Conservation (phyloP, 1,140 invertebrate species). For the Aporrectodea caliginosa region DNA sequence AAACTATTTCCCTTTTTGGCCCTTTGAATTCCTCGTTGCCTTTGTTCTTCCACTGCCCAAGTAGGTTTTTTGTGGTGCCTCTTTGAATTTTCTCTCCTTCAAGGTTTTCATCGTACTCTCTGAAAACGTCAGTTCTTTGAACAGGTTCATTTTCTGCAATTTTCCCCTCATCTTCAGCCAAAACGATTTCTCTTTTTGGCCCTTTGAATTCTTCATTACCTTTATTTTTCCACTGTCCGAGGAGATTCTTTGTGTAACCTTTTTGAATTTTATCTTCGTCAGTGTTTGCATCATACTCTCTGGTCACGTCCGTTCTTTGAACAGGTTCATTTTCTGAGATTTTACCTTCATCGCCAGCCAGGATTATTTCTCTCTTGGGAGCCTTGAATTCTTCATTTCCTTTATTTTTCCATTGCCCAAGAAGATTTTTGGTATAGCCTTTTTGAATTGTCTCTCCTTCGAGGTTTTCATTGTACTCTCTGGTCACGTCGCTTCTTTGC, state of each 20-base stretch:
- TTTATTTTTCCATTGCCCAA: neutral
- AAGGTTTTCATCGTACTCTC: neutral
- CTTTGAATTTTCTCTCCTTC: neutral
- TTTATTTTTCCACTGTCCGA: conserved; percentile 23
- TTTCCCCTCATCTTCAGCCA: conserved; percentile 21
- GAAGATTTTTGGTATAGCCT: neutral
- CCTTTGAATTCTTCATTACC: neutral
- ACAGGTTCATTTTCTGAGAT: conserved; percentile 24
- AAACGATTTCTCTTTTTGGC: conserved; percentile 8
- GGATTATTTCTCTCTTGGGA: conserved; percentile 3
- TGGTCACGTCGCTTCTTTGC: conserved; percentile 8
- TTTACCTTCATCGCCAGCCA: conserved; percentile 18
- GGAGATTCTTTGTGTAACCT: conserved; percentile 15
- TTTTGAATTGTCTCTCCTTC: neutral
- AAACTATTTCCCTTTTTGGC: neutral
- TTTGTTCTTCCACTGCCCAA: conserved; percentile 2
- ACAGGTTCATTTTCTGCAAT: conserved; percentile 21
- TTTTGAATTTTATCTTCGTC: conserved; percentile 11
- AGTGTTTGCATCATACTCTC: neutral
- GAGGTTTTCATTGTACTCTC: neutral
- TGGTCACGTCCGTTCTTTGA: conserved; percentile 13
- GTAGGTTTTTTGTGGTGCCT: neutral
- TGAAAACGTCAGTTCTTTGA: conserved; percentile 12
- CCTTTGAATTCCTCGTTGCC: neutral
- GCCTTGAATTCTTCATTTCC: neutral